A percentile compares a stretch with the other conserved stretches of the same genome.
These are phyloP conservation scores for Calidris pugnax DNA, from an alignment of 2,113 vertebrate species.

Conservation along the genomic window DNA sequence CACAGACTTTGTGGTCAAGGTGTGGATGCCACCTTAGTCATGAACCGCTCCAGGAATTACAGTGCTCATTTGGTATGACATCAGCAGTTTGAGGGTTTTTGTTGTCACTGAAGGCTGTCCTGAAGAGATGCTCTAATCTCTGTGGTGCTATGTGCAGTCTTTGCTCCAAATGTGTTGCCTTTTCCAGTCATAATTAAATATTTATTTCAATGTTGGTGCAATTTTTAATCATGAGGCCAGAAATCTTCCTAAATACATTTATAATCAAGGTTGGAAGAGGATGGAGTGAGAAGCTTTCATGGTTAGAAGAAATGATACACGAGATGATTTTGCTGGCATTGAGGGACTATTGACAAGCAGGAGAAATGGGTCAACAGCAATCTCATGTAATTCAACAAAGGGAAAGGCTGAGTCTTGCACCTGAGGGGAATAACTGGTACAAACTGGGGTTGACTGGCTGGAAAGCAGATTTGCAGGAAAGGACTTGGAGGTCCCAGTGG, in stretches of 20 bases:
- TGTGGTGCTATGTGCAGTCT: not conserved
- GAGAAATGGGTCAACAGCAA: not conserved
- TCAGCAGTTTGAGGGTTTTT: not conserved
- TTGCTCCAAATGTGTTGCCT: not conserved
- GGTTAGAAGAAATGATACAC: not conserved
- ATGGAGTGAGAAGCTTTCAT: not conserved
- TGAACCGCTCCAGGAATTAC: not conserved
- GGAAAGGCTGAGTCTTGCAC: not conserved
- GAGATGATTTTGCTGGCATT: not conserved
- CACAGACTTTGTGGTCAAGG: not conserved
- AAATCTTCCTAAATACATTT: not conserved
- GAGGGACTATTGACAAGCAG: not conserved
- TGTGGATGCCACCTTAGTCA: not conserved
- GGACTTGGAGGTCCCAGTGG: not conserved
- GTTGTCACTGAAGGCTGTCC: not conserved
- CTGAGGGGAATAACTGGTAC: not conserved
- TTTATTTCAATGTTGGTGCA: not conserved
- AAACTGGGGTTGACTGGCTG: not conserved
- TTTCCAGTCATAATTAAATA: not conserved
- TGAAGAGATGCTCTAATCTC: not conserved
- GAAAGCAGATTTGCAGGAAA: not conserved
- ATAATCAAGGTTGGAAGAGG: not conserved
- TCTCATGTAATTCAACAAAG: not conserved
- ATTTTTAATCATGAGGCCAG: not conserved
- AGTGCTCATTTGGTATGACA: fast-evolving